Conservation (phyloP, 2,888 invertebrate species). For the Cantharis lateralis region DNA sequence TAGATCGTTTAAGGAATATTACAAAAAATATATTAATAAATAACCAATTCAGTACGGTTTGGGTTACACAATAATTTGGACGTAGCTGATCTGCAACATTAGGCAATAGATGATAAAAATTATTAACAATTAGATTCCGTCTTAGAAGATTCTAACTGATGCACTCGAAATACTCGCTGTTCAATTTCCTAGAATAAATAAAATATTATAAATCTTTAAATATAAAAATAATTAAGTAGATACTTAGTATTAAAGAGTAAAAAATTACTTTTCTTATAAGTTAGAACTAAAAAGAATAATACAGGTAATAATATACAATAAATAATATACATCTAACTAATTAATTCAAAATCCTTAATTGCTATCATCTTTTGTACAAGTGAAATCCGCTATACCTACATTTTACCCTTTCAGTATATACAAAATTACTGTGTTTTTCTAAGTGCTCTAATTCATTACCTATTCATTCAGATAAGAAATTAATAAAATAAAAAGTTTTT, state of each 20-base stretch:
- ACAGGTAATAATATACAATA: not conserved
- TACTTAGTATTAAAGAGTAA: not conserved
- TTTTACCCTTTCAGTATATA: not conserved
- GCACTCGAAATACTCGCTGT: slow-evolving; percentile 51
- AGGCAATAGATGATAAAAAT: slow-evolving; percentile 22
- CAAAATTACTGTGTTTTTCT: not conserved
- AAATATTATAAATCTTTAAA: not conserved
- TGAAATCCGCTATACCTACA: not conserved
- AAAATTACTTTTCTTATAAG: not conserved
- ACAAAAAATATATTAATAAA: slow-evolving; percentile 32
- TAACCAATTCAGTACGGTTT: slow-evolving; percentile 30
- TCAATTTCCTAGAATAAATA: slow-evolving; percentile 54
- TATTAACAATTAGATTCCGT: slow-evolving; percentile 53
- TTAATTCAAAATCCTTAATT: not conserved
- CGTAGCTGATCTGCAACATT: slow-evolving; percentile 49
- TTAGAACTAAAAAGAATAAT: not conserved
- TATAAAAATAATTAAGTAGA: not conserved
- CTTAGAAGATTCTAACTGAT: slow-evolving; percentile 55
- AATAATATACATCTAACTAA: not conserved
- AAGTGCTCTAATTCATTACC: not conserved
- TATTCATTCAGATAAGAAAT: not conserved
- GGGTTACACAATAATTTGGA: slow-evolving; percentile 41
- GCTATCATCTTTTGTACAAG: not conserved
- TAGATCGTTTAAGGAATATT: slow-evolving; percentile 32
- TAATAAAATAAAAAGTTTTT: not conserved